Evolutionary conservation across 2,797 vertebrate species (phyloP), one percentile per base, ranked within the genome.

Genomic region (Lerista edwardsae): DNA sequence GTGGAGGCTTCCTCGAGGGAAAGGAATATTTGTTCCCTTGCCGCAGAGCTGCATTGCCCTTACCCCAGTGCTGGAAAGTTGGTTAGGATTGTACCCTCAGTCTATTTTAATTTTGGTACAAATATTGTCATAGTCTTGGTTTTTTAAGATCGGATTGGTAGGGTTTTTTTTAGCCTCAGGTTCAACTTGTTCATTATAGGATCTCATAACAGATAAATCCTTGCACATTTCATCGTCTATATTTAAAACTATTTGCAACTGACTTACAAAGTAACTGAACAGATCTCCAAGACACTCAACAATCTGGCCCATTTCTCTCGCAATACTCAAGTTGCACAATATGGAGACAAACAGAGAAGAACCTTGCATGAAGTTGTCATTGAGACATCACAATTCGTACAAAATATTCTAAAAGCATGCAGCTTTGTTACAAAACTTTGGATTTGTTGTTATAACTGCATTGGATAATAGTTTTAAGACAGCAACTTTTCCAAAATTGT

Each of bases 401-500:
- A 19, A 34, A 82, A 78, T 55, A 72, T 27, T 29, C 27, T 25
- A 80, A 47, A 64, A 41, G 3, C 27, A 34, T n/a, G 2, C 15
- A 25, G 34, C n/a, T 36, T 36, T 69, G 4, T 71, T 83, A 84
- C 1, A 75, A 1, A n/a, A 55, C 27, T 1, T 11, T 1, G 0
- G 21, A 14, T 15, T 6, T 55, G 0, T 77, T 3, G 73, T 76
- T 75, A 44, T 78, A 77, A 62, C 29, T 88, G 64, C 3, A 62
- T 39, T 27, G 0, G 68, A 75, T 71, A 34, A 51, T 76, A 75
- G 64, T 61, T 8, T 77, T 57, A 87, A 80, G 25, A 25, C 59
- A 27, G 15, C 55, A 80, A 25, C 2, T 64, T 71, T 78, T 78
- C 11, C 47, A 91, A 91, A 88, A 41, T 11, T 84, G 21, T 84